Percentiles rank a stretch among this genome's conserved stretches.
These are phyloP conservation scores for Eleginops maclovinus DNA, from an alignment of 2,113 vertebrate genomes.

Conservation along the genomic window DNA sequence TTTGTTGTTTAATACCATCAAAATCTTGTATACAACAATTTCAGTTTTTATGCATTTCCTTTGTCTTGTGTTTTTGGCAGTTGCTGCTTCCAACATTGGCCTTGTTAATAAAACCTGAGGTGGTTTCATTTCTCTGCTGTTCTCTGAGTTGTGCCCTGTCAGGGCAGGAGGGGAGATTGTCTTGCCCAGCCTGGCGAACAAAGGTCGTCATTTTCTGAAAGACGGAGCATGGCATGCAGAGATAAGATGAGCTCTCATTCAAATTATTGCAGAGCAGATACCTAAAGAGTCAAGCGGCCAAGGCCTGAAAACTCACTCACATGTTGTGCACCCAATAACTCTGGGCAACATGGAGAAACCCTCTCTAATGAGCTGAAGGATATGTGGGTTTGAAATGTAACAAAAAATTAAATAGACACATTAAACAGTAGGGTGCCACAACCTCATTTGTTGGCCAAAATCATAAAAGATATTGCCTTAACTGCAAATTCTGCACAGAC, in stretches of 20 bases:
- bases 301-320: constrained; percentile 27
- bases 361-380: constrained; percentile 37
- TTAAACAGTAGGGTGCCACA: constrained; percentile 56
- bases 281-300: constrained; percentile 36
- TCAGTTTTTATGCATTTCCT: constrained; percentile 7
- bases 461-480: constrained; percentile 44
- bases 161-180: constrained; percentile 33
- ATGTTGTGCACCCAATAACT: constrained; percentile 29
- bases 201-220: constrained; percentile 71
- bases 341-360: constrained; percentile 52
- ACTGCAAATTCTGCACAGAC: constrained; percentile 52
- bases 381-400: constrained; percentile 46
- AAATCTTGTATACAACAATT: constrained; percentile 1
- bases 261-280: constrained; percentile 58
- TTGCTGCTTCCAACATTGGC: constrained; percentile 11
- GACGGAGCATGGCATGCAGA: constrained; percentile 58
- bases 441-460: constrained; percentile 51
- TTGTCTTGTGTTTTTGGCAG: constrained; percentile 47
- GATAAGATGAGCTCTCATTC: constrained; percentile 64
- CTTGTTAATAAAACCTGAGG: constrained; percentile 41
- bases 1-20: constrained; percentile 18
- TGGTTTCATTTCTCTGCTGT: constrained; percentile 31
- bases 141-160: constrained; percentile 33
- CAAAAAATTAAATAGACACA: neutral
- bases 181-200: constrained; percentile 55